Evolutionary conservation across 1,140 invertebrate species (phyloP).

Genomic region (Heliconius eleuchia): DNA sequence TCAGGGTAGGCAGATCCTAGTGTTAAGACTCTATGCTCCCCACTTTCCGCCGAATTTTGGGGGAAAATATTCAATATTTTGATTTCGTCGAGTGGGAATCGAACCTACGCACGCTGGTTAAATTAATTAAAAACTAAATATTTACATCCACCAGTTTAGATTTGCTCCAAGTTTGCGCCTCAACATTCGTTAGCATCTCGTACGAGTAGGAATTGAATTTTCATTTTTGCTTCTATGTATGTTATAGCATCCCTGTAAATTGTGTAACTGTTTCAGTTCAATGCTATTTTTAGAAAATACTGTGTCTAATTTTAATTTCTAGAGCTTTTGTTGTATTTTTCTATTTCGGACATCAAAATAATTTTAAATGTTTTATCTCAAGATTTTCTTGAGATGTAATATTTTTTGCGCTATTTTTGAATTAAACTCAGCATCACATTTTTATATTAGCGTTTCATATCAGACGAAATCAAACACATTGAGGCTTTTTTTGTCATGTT

Average conservation of each 20-base stretch:
- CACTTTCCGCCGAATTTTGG: too few relatives aligned
- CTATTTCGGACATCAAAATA: neutral
- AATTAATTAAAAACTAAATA: neutral
- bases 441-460: too few relatives aligned
- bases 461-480: too few relatives aligned
- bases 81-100: too few relatives aligned
- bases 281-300: neutral
- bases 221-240: constrained; percentile 4
- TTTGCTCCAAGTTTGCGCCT: constrained; percentile 1
- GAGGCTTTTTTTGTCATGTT: too few relatives aligned
- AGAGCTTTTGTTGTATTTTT: neutral
- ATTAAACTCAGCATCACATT: neutral
- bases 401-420: neutral
- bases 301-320: neutral
- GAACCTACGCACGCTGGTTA: too few relatives aligned
- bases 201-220: neutral
- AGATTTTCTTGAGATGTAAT: neutral
- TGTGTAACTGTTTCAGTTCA: neutral
- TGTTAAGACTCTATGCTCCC: too few relatives aligned
- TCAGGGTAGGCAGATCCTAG: too few relatives aligned
- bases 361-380: neutral
- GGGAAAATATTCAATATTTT: too few relatives aligned
- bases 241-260: constrained; percentile 6
- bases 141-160: neutral
- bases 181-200: constrained; percentile 2